Percentiles rank a stretch among this genome's conserved stretches.
phyloP scores from a whole-genome alignment of 2,888 invertebrate genomes.

The Chesias legatella region DNA sequence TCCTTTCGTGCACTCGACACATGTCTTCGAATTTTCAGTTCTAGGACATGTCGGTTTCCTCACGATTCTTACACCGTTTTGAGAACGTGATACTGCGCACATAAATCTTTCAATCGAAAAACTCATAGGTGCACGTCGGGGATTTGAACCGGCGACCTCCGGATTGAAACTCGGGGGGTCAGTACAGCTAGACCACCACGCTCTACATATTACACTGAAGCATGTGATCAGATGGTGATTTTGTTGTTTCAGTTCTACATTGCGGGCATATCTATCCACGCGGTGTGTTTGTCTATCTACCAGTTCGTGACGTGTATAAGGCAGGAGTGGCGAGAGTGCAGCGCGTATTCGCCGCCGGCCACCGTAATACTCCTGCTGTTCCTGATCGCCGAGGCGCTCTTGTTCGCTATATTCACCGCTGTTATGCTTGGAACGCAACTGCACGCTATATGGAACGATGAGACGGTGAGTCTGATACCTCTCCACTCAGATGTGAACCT shows the following conservation, averaged over 20 bases:
- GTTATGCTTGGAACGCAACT: slow-evolving; percentile 98
- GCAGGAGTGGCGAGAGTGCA: slow-evolving; percentile 97
- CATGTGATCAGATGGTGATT: no score
- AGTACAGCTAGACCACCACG: no score
- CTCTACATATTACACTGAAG: no score
- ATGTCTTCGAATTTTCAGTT: no score
- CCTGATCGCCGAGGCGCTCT: slow-evolving; percentile 94
- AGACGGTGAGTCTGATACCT: slow-evolving; percentile 92
- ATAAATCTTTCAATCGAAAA: no score
- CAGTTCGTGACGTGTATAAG: slow-evolving; percentile 96
- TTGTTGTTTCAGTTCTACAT: slow-evolving; percentile 92
- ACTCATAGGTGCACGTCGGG: no score
- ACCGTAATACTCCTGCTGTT: slow-evolving; percentile 96
- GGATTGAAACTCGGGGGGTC: no score
- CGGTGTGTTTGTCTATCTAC: slow-evolving; percentile 93
- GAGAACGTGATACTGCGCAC: no score
- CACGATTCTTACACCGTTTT: no score
- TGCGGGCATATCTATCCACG: slow-evolving; percentile 96
- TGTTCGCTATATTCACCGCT: slow-evolving; percentile 98
- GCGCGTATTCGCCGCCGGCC: slow-evolving; percentile 95
- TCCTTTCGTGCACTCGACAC: no score
- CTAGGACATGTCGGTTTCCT: no score
- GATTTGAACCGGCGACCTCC: no score
- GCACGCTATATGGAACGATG: slow-evolving; percentile 98
- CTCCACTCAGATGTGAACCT: slow-evolving; percentile 39